These are phyloP conservation scores for Idaea dimidiata DNA, from an alignment of 2,888 invertebrate genomes.

Conservation along the genomic window DNA sequence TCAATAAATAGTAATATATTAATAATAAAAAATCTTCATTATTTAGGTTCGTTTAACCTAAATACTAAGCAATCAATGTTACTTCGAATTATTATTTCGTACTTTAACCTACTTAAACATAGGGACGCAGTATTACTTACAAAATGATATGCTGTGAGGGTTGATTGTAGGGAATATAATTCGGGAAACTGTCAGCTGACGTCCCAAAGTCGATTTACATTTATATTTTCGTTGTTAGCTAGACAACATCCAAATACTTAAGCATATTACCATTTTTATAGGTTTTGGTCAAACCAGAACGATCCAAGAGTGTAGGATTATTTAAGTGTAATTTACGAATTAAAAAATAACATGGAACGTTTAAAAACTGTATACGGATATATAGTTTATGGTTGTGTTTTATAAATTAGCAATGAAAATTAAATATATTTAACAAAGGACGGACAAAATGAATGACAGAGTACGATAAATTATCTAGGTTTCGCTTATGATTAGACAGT, in stretches of 20 bases:
- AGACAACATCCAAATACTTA: neutral
- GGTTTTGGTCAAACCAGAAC: neutral
- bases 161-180: neutral
- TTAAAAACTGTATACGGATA: too few relatives aligned
- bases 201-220: neutral
- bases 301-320: too few relatives aligned
- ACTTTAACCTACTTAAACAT: neutral
- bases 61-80: conserved; percentile 5
- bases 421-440: neutral
- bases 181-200: neutral
- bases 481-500: neutral
- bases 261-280: neutral
- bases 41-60: conserved; percentile 27
- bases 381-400: neutral
- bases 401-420: neutral
- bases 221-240: neutral
- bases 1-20: conserved; percentile 78
- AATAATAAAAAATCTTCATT: conserved; percentile 51
- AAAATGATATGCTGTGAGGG: neutral
- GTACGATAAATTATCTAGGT: neutral
- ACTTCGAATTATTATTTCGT: neutral
- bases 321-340: too few relatives aligned
- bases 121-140: neutral
- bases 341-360: too few relatives aligned
- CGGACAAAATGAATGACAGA: neutral